Evolutionary conservation across 1,140 invertebrate species (phyloP).

Genomic region (Drosophila jambulina): DNA sequence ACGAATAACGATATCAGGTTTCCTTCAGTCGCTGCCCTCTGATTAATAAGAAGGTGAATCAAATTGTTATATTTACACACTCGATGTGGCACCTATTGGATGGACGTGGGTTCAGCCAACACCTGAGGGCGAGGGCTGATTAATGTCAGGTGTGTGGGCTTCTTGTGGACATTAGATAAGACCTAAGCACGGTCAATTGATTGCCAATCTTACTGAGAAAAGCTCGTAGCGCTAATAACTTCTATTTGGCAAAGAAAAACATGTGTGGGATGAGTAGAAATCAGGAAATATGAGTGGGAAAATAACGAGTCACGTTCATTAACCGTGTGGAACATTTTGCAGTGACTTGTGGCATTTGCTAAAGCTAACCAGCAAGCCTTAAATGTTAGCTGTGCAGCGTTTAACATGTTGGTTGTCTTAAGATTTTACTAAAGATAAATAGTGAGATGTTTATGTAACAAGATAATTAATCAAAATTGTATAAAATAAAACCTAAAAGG

Average conservation of each 20-base stretch:
- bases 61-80: conserved; percentile 46
- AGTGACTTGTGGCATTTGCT: conserved; percentile 1
- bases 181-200: conserved; percentile 26
- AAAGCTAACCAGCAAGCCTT: background rate
- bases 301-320: conserved; percentile 4
- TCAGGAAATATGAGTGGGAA: conserved; percentile 13
- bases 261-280: conserved; percentile 10
- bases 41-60: conserved; percentile 43
- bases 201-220: conserved; percentile 27
- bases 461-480: background rate
- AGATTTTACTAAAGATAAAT: background rate
- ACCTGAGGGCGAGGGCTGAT: conserved; percentile 28
- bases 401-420: background rate
- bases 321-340: conserved; percentile 5
- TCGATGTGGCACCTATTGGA: conserved; percentile 26
- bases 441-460: background rate
- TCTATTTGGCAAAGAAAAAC: conserved; percentile 15
- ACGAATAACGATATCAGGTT: conserved; percentile 31
- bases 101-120: conserved; percentile 34
- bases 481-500: background rate
- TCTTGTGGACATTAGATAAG: conserved; percentile 41
- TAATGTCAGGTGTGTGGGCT: conserved; percentile 45
- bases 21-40: conserved; percentile 11
- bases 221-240: conserved; percentile 1
- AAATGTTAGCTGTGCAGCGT: too few relatives aligned